Percentiles rank a stretch among this genome's conserved stretches.
phyloP scores from a whole-genome alignment of 2,113 vertebrate species.

The Nothocercus julius region DNA sequence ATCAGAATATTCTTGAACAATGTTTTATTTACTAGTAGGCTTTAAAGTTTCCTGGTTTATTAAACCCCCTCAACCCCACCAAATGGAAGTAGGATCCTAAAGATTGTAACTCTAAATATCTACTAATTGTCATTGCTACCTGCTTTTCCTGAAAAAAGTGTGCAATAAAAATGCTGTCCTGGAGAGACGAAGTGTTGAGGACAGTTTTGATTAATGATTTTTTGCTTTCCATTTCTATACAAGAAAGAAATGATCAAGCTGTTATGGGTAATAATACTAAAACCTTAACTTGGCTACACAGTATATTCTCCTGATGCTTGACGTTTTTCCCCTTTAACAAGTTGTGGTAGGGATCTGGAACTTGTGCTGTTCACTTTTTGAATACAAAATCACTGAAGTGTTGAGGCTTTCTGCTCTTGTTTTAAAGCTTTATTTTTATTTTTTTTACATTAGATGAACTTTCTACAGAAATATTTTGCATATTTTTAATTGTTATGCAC shows the following conservation, averaged over 20 bases:
- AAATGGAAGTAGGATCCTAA: background rate
- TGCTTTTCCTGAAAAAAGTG: background rate
- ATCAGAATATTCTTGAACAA: background rate
- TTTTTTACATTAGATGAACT: background rate
- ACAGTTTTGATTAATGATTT: background rate
- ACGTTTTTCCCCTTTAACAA: background rate
- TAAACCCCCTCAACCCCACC: too few species aligned
- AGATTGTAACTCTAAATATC: background rate
- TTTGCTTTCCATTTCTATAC: background rate
- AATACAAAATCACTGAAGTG: background rate
- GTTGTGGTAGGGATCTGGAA: background rate
- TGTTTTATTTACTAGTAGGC: background rate
- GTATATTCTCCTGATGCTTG: background rate
- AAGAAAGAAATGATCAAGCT: background rate
- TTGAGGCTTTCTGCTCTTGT: background rate
- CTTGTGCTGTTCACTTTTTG: background rate
- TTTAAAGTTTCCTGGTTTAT: background rate
- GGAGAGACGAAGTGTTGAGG: background rate
- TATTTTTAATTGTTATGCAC: background rate
- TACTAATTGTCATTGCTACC: background rate
- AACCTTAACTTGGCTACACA: background rate
- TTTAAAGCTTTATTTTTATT: background rate
- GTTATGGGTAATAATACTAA: background rate
- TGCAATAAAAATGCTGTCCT: fast-evolving
- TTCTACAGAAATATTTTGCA: background rate